A percentile compares a stretch with the other conserved stretches of the same genome.
Evolutionary conservation across 2,888 invertebrate genomes (phyloP).

Genomic region (Sipunculus nudus): DNA sequence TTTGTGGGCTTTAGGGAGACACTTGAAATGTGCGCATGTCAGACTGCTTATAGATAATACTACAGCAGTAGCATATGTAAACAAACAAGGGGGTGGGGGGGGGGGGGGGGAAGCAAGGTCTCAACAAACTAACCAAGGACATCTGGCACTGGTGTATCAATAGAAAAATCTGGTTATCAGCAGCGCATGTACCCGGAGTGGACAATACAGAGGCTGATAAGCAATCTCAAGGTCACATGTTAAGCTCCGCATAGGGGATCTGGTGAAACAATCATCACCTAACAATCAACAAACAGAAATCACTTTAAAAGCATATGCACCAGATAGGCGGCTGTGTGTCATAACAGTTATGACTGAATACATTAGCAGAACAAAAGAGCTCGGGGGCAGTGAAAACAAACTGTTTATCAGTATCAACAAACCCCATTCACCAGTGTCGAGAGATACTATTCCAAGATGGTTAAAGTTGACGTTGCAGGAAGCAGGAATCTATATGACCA

Average conservation of each 20-base stretch:
- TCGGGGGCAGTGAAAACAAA: conserved; percentile 7
- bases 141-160: too few species aligned
- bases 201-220: too few species aligned
- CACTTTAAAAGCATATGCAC: conserved; percentile 5
- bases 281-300: conserved; percentile 15
- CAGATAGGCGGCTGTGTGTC: conserved; percentile 25
- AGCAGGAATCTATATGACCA: conserved; percentile 21
- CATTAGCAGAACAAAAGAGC: conserved; percentile 12
- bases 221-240: background rate
- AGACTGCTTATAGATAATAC: too few species aligned
- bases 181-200: too few species aligned
- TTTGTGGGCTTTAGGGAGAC: too few species aligned
- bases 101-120: too few species aligned
- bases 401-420: conserved; percentile 25
- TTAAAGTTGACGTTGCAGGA: conserved; percentile 15
- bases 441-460: conserved; percentile 27
- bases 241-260: conserved; percentile 12
- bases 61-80: too few species aligned
- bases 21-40: too few species aligned
- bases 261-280: conserved; percentile 30
- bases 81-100: too few species aligned
- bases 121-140: too few species aligned
- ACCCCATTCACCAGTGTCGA: conserved; percentile 21
- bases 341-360: conserved; percentile 16
- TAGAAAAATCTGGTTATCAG: too few species aligned